Conservation (phyloP, 2,113 vertebrate genomes). For the Prietella phreatophila region DNA sequence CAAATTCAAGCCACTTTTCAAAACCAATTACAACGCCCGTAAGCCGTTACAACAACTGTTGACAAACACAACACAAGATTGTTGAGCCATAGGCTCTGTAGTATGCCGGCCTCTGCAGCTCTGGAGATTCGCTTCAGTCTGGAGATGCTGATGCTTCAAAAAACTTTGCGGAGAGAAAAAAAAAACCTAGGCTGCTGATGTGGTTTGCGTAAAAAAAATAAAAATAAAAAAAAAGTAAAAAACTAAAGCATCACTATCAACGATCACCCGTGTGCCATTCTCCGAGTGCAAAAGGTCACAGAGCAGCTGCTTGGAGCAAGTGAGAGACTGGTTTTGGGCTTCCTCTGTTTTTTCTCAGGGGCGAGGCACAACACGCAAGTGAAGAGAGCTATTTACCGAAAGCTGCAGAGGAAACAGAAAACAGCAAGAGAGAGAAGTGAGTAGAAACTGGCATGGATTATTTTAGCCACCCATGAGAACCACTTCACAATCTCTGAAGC, state of each 20-base stretch:
- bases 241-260: background rate
- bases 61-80: constrained; percentile 29
- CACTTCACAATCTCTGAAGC: background rate
- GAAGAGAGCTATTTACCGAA: constrained; percentile 22
- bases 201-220: background rate
- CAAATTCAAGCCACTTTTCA: constrained; percentile 39
- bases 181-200: background rate
- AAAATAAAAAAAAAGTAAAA: background rate
- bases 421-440: constrained; percentile 27
- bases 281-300: constrained; percentile 32
- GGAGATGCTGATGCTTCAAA: background rate
- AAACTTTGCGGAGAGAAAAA: background rate
- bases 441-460: constrained; percentile 34
- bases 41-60: constrained; percentile 28
- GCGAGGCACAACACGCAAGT: background rate
- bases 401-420: constrained; percentile 31
- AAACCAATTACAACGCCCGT: constrained; percentile 35
- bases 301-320: background rate
- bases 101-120: background rate
- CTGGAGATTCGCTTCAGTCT: background rate
- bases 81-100: background rate
- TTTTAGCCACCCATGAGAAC: constrained; percentile 42
- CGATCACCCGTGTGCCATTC: background rate
- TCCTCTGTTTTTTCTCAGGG: constrained; percentile 28
- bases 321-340: background rate